Evolutionary conservation across 1,140 invertebrate species (phyloP), one percentile per base, ranked within the genome.

Genomic region (Heliconius nattereri): DNA sequence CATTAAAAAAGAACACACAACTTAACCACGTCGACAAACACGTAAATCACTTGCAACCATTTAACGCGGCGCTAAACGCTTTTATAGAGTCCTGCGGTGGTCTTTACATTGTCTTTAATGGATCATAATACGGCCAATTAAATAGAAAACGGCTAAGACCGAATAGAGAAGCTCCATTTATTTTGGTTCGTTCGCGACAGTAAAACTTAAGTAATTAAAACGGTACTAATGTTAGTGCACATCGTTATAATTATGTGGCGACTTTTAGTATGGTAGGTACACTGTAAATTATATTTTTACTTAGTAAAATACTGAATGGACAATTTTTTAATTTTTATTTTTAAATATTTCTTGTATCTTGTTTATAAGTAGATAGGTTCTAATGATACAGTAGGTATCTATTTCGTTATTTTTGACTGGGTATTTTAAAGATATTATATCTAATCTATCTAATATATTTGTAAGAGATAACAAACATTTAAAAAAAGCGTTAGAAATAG

Each of bases 91-190:
- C 75, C 75, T 71, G 52, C 74, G 79, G 90, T 90, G 90, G 89
- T 89, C 89, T 80, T 85, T 85, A 92, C 91, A 89, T 91, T 92
- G 91, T 92, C 86, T 89, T 92, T 92, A 92, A 92, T 90, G 89
- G 87, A 81, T 85, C 76, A 88, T 92, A 89, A 89, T 86, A 88
- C 79, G 87, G 80, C 84, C 83, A 89, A 90, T 92, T 92, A 90
- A 90, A 86, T 80, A 71, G 71, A 79, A 60, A 83, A 85, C 82
- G 78, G 80, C 82, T 78, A 78, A 78, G 80, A 74, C 78, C 60
- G 81, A 81, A 85, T 78, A 81, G 76, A 79, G 74, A 70, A 60
- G 54, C 84, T 77, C 74, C 78, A 76, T 83, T 81, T 85, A 85
- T 84, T 85, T 84, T 57, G 78, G 80, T 80, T 71, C 72, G 45